Base-by-base conservation (phyloP, 2,797 vertebrate species). In the Xiphorhynchus erythropygius region DNA sequence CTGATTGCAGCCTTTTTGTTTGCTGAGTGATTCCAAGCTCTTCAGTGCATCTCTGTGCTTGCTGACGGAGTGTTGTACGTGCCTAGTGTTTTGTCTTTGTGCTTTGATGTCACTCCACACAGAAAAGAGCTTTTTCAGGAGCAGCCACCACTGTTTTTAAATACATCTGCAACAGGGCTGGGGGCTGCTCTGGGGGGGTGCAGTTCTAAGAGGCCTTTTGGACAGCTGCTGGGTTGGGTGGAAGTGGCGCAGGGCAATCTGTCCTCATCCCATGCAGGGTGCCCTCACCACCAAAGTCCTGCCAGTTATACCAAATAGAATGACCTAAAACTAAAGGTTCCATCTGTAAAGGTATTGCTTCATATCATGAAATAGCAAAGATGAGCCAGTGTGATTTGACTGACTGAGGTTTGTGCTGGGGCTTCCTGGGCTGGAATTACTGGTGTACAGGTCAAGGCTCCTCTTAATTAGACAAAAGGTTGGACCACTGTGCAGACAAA, bases 331-430 rank as follows among this genome's bases (percentile, higher is more conserved):
- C 22, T 35, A 12, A 46, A 50, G 27, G 14, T 57, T 53, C 9
- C 27, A 42, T 18, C 6, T 71, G 17, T 47, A 6, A 27, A 67
- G 42, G 6, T 30, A 6, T 2, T 2, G 4, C 9, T 67, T 33
- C 1, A 5, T 13, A 7, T 44, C 0, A 1, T 65, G 35, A 10
- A 69, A 4, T 23, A 11, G 3, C 7, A 13, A 71, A 28, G 10
- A 75, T 33, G 49, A 35, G 37, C 11, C 49, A 24, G 2, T 0
- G 4, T n/a, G 46, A 15, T 69, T 55, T 57, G 33, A 5, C 17
- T 71, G 30, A 22, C 18, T 2, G 4, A 64, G 32, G 41, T 33
- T 80, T 3, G 35, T 60, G 22, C 30, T 88, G 64, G 24, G 32
- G 24, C 59, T 88, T 86, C 47, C 41, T 32, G 59, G 23, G 13